Percentiles rank a stretch among this genome's conserved stretches.
Evolutionary conservation across 1,140 invertebrate genomes (phyloP).

Genomic region (Macrobrachium nipponense): DNA sequence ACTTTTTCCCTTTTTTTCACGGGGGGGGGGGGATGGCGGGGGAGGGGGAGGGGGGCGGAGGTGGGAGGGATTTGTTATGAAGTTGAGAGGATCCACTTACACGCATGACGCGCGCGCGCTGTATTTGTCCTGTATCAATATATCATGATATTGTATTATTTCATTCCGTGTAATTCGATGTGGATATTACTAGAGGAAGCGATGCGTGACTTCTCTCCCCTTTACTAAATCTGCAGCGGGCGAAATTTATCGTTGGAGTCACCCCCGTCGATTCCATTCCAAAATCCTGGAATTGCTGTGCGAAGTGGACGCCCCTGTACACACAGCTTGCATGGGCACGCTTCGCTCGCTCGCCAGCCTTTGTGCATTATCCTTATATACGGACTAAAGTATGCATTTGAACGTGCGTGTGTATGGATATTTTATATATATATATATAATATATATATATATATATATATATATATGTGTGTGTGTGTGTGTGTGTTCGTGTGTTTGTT

Average conservation of each 20-base stretch:
- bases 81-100: too few relatives aligned
- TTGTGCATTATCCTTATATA: background rate
- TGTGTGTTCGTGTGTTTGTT: background rate
- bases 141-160: background rate
- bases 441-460: background rate
- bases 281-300: too few relatives aligned
- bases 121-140: too few relatives aligned
- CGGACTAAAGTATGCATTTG: background rate
- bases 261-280: too few relatives aligned
- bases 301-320: background rate
- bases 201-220: conserved; percentile 1
- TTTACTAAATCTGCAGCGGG: background rate
- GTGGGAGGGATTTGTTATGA: too few relatives aligned
- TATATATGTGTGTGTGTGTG: background rate
- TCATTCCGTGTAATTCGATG: background rate
- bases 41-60: too few relatives aligned
- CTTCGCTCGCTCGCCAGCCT: background rate
- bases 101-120: too few relatives aligned
- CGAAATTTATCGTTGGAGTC: too few relatives aligned
- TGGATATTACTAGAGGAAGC: background rate
- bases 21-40: too few relatives aligned
- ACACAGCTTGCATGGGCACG: background rate
- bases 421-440: too few relatives aligned
- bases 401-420: background rate
- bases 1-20: too few relatives aligned